Conservation (phyloP, 2,888 invertebrate genomes). For the Pseudococcus jackbeardsleyi region DNA sequence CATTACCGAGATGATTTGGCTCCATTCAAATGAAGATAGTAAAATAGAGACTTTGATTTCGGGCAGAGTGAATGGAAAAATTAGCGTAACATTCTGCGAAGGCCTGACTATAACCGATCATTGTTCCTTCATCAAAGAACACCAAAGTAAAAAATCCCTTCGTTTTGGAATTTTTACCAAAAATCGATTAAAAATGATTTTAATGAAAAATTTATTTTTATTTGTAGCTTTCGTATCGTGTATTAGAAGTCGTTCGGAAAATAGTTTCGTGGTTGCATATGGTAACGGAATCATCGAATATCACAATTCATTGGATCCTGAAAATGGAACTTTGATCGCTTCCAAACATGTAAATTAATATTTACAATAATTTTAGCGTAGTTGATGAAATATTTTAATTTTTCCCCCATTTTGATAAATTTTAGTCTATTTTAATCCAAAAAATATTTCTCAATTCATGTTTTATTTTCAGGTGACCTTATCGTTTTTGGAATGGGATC, state of each 20-base stretch:
- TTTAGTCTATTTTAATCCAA: too few species aligned
- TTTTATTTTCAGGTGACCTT: constrained; percentile 47
- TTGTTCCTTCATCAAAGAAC: constrained; percentile 34
- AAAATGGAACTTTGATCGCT: background rate
- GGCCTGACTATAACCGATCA: background rate
- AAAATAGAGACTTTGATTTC: constrained; percentile 19
- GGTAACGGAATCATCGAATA: constrained; percentile 50
- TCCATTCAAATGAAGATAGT: background rate
- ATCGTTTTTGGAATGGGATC: constrained; percentile 66
- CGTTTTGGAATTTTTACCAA: background rate
- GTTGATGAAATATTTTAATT: too few species aligned
- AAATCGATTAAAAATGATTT: background rate
- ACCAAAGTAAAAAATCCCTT: background rate
- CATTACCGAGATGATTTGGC: constrained; percentile 55
- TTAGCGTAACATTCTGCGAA: constrained; percentile 18
- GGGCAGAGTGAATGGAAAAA: constrained; percentile 32
- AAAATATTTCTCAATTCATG: too few species aligned
- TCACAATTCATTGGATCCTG: constrained; percentile 3
- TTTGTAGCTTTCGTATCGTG: constrained; percentile 49
- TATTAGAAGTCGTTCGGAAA: constrained; percentile 20
- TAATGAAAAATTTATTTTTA: background rate
- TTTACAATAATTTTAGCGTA: too few species aligned
- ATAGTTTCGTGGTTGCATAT: constrained; percentile 55
- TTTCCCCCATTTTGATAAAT: too few species aligned
- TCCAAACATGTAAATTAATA: constrained; percentile 41